Conservation (phyloP, 2,113 vertebrate species). For the Propithecus coquereli region DNA sequence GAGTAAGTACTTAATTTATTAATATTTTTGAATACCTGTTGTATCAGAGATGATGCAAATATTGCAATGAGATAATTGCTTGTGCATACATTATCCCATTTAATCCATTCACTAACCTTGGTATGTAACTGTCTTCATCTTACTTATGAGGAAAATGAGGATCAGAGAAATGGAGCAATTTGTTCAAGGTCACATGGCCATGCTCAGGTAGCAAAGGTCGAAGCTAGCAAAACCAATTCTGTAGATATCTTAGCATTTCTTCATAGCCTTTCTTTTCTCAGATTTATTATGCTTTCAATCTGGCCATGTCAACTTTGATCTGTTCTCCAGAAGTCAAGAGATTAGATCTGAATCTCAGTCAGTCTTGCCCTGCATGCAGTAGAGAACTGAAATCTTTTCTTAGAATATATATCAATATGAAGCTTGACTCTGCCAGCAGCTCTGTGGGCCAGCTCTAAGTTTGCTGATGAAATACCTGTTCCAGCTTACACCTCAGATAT, state of each 20-base stretch:
- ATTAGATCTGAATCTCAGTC: neutral
- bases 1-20: neutral
- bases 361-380: neutral
- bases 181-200: neutral
- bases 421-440: neutral
- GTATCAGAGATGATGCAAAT: neutral
- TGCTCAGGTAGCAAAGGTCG: neutral
- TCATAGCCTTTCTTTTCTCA: neutral
- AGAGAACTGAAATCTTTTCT: neutral
- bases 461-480: constrained; percentile 49
- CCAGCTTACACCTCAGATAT: neutral
- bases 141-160: neutral
- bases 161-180: neutral
- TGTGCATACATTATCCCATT: neutral
- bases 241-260: neutral
- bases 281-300: neutral
- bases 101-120: neutral
- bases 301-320: neutral
- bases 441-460: neutral
- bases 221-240: neutral
- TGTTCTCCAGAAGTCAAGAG: neutral
- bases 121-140: neutral
- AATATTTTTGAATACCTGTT: neutral
- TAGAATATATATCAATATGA: neutral
- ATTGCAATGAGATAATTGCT: neutral